Evolutionary conservation across 2,888 invertebrate genomes (phyloP), one percentile per base, ranked within the genome.

Genomic region (Euphydryas editha): DNA sequence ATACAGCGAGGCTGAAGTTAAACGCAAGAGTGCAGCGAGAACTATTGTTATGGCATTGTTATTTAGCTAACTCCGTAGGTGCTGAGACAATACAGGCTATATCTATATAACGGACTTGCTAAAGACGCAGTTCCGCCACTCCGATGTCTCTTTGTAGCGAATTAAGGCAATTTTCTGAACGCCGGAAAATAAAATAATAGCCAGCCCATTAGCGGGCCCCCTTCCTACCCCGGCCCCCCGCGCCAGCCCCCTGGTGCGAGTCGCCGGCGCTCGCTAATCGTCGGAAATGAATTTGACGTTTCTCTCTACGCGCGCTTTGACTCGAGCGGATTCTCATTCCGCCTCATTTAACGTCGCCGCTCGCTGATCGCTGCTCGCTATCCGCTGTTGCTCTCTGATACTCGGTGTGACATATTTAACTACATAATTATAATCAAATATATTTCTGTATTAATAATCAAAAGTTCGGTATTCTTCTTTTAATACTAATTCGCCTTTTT

Each of bases 171-270:
- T 88, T 88, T 87, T 75, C 79, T 74, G 80, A 84, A 80, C 79
- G 87, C 82, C 85, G 88, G 88, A 89, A 89, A 87, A 89, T 89
- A 88, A 87, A 89, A 87, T 89, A 89, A 88, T 89, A 82, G 76
- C 78, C 78, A 73, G 74, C 81, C 88, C 88, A 88, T 88, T 88
- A 88, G 83, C 76, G 78, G 69, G 68, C 71, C 69, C 76, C 69
- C 78, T 72, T 60, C 66, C 70, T 36, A 60, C 58, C 59, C 60
- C 1, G 59, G 49, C 69, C 70, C 47, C 60, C 64, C 67, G 39
- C 59, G 46, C 24, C 65, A 59, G 69, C 51, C 44, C 37, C 56
- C 72, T 62, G 57, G 59, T 71, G 62, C 62, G 78, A 81, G 80
- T 79, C 75, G 73, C 75, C 74, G 77, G 70, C 74, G 73, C 68